Base-by-base conservation (phyloP, 1,140 invertebrate species). In the Eueides isabella region DNA sequence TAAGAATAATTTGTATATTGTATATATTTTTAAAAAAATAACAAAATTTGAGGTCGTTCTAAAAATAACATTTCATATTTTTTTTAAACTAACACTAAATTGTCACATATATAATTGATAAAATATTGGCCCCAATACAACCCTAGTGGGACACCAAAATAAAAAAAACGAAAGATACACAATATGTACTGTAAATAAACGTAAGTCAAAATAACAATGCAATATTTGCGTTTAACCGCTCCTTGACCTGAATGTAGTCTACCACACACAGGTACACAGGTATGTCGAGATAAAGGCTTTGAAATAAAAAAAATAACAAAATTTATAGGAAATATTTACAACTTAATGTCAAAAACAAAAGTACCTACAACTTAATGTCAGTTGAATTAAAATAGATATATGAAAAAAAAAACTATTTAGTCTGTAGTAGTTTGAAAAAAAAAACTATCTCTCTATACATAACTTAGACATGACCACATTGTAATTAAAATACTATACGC, bases 171-270 rank as follows among this genome's bases (percentile, higher is more conserved):
- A 69, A 61, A 30, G n/a, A 61, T 61, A 69, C 19, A 67, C 41
- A 28, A 69, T 69, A 23, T 71, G 30, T 64, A 71, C 30, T 71
- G 69, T 64, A 71, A 71, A 64, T 64, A 64, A 71, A 69, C 67
- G 38, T 71, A 71, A 71, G 61, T 44, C 65, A 71, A 71, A 62
- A 71, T 61, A 71, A 71, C 69, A 71, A 71, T 71, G 62, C 69
- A 71, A 71, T 71, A 71, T 71, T 71, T 71, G 63, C 69, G 62
- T 65, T n/a, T 26, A 65, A 29, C 61, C 69, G 67, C 67, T 71
- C 62, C 69, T 71, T 71, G 69, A 71, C 69, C 61, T 26, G 62
- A 44, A 48, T 71, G 69, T 71, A 71, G 67, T 69, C 48, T 14
- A 48, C 44, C 29, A 31, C 67, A n/a, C n/a, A n/a, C n/a, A n/a